These are phyloP conservation scores for Plagodis dolabraria DNA, from an alignment of 2,888 invertebrate genomes.

Conservation along the genomic window DNA sequence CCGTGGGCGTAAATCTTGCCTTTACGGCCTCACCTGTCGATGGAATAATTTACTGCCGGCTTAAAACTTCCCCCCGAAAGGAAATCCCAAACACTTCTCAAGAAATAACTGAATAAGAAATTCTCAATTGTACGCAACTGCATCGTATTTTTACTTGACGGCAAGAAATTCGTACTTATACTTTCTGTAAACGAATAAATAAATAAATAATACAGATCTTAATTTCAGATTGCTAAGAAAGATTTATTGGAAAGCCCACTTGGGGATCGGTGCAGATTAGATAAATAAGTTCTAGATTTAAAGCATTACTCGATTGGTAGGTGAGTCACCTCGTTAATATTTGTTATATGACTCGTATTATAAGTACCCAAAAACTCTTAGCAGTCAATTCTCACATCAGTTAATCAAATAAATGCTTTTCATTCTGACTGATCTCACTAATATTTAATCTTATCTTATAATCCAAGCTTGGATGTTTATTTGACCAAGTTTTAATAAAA, in stretches of 20 bases:
- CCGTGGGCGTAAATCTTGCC: conserved; percentile 82
- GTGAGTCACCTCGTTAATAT: not conserved
- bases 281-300: conserved; percentile 27
- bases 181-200: conserved; percentile 68
- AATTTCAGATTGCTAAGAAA: conserved; percentile 34
- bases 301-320: not conserved
- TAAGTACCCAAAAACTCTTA: not conserved
- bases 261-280: conserved; percentile 30
- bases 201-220: conserved; percentile 69
- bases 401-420: no score
- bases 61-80: conserved; percentile 79
- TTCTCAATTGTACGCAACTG: conserved; percentile 66
- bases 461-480: no score
- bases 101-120: conserved; percentile 83
- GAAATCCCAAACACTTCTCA: conserved; percentile 82
- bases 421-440: no score
- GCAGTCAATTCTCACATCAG: no score
- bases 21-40: conserved; percentile 84
- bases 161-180: conserved; percentile 67
- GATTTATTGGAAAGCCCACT: conserved; percentile 39
- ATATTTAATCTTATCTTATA: no score
- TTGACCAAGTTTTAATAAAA: no score
- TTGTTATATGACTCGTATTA: not conserved
- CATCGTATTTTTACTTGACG: conserved; percentile 56
- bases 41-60: conserved; percentile 83